These are phyloP conservation scores for Myotis lucifugus DNA, from an alignment of 2,113 vertebrate genomes.

Conservation along the genomic window DNA sequence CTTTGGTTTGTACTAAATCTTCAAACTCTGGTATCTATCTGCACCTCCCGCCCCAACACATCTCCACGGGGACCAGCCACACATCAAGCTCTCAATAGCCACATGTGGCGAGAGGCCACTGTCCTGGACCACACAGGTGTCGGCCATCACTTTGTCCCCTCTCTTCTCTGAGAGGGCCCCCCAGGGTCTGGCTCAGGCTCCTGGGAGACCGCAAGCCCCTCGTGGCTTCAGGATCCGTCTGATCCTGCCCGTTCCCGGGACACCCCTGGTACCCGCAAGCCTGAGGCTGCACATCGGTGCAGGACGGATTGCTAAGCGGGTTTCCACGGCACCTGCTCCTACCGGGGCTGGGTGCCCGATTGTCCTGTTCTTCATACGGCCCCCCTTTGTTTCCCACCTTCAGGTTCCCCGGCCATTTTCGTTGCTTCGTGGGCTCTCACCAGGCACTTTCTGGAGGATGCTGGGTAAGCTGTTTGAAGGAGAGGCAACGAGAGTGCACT, in stretches of 20 bases:
- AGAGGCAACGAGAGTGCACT: not conserved
- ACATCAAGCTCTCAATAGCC: not conserved
- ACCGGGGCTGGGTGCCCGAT: not conserved
- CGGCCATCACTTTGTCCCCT: not conserved
- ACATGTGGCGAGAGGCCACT: fast-evolving
- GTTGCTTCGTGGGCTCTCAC: slow-evolving; percentile 89
- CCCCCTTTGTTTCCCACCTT: slow-evolving; percentile 36
- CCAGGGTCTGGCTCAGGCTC: not conserved
- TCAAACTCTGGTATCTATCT: not conserved
- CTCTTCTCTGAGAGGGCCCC: not conserved
- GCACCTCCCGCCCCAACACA: not conserved
- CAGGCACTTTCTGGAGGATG: slow-evolving; percentile 91
- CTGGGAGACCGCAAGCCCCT: not conserved
- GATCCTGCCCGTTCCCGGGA: not conserved
- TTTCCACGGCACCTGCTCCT: not conserved
- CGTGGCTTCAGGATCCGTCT: not conserved
- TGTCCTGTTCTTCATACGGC: not conserved
- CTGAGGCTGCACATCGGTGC: fast-evolving
- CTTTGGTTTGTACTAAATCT: not conserved
- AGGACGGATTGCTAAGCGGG: not conserved
- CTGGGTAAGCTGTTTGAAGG: slow-evolving; percentile 86
- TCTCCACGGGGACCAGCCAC: not conserved
- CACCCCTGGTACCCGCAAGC: not conserved
- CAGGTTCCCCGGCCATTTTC: slow-evolving; percentile 89
- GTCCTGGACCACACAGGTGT: not conserved